Evolutionary conservation across 2,888 invertebrate species (phyloP).

Genomic region (Monoplex corrugatus): DNA sequence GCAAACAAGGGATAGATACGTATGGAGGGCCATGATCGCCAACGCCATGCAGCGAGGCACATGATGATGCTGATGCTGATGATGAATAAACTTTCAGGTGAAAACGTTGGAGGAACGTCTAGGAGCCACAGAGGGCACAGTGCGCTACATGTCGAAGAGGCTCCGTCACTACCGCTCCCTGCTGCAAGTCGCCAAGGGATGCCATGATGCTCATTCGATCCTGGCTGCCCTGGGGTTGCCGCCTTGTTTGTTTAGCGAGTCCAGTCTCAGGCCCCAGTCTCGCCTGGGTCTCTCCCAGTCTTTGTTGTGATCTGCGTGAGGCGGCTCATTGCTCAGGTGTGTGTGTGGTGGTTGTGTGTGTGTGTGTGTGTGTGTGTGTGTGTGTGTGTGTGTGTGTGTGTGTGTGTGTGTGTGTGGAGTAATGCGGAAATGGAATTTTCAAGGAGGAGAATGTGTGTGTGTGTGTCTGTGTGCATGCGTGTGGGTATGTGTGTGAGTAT

Average conservation of each 20-base stretch:
- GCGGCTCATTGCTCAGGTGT: neutral
- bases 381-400: too few relatives aligned
- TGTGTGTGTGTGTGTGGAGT: too few relatives aligned
- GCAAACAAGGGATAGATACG: too few relatives aligned
- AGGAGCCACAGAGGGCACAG: conserved; percentile 76
- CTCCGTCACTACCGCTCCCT: conserved; percentile 55
- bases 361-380: too few relatives aligned
- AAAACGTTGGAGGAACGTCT: conserved; percentile 66
- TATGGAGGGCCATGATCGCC: too few relatives aligned
- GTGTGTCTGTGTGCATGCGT: too few relatives aligned
- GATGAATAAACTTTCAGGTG: conserved; percentile 59
- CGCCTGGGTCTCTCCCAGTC: neutral
- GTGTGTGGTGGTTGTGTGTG: neutral
- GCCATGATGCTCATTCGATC: conserved; percentile 44
- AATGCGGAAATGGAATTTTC: too few relatives aligned
- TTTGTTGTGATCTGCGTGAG: neutral
- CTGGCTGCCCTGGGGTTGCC: conserved; percentile 61
- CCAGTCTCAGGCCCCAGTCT: conserved; percentile 39
- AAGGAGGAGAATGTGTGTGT: too few relatives aligned
- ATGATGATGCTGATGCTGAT: too few relatives aligned
- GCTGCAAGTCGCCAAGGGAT: conserved; percentile 60
- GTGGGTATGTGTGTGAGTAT: too few relatives aligned
- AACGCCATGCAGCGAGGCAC: too few relatives aligned
- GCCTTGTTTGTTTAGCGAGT: conserved; percentile 65
- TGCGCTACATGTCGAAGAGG: conserved; percentile 59